These are phyloP conservation scores for Aphis gossypii DNA, from an alignment of 1,140 invertebrate genomes.

Conservation along the genomic window DNA sequence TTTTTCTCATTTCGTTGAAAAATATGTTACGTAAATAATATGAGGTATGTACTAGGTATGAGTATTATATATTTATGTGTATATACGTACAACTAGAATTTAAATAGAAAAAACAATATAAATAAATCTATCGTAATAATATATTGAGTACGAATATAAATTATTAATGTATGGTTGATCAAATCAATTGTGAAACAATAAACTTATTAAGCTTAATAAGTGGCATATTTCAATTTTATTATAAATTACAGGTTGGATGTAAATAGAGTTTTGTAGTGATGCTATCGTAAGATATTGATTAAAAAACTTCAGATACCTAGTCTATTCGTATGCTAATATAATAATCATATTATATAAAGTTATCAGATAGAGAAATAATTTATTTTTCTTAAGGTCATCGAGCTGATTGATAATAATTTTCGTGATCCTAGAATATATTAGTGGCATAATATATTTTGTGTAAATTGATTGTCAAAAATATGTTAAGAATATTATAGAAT, in stretches of 20 bases:
- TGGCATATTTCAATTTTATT: slow-evolving; percentile 2
- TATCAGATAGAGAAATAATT: slow-evolving; percentile 11
- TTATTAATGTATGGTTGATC: slow-evolving; percentile 18
- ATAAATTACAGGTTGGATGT: slow-evolving; percentile 13
- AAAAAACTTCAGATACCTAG: background rate
- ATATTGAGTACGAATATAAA: background rate
- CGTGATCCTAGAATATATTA: background rate
- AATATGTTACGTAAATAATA: background rate
- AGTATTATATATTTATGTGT: background rate
- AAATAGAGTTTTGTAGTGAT: background rate
- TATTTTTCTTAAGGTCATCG: slow-evolving; percentile 29
- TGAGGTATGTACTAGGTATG: background rate
- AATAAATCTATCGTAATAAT: background rate
- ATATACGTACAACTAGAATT: background rate
- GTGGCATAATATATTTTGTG: background rate
- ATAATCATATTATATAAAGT: background rate
- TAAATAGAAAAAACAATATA: background rate
- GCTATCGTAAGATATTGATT: slow-evolving; percentile 11
- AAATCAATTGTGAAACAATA: slow-evolving; percentile 15
- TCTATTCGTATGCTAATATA: background rate
- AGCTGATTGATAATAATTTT: background rate
- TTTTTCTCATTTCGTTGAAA: background rate
- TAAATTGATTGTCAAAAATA: background rate
- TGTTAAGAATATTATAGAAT: background rate
- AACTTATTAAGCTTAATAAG: slow-evolving; percentile 7